Evolutionary conservation across 2,888 invertebrate species (phyloP).

Genomic region (Galerucella nymphaeae): DNA sequence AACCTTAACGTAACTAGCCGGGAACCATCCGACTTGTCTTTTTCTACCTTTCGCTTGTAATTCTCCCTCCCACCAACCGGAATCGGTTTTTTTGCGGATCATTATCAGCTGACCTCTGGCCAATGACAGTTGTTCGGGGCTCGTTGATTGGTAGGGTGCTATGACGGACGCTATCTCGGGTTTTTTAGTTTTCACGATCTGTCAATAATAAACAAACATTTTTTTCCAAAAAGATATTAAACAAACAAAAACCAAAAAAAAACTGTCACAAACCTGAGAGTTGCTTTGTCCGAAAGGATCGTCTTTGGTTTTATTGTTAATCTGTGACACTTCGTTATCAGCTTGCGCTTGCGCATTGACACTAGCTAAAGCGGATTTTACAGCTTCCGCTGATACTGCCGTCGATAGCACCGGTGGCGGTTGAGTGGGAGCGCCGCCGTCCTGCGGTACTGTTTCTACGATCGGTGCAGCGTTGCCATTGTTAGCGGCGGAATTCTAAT

Average conservation of each 20-base stretch:
- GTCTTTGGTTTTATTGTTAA: slow-evolving; percentile 65
- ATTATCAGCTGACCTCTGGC: slow-evolving; percentile 92
- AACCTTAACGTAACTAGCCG: slow-evolving; percentile 95
- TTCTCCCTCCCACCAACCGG: slow-evolving; percentile 99
- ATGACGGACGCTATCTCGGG: slow-evolving; percentile 95
- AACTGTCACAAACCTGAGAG: slow-evolving; percentile 56
- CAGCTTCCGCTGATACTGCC: slow-evolving; percentile 51
- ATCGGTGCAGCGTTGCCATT: slow-evolving; percentile 31
- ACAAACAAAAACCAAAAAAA: no score
- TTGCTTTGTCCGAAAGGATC: slow-evolving; percentile 65
- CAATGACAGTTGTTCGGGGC: slow-evolving; percentile 90
- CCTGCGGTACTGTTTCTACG: slow-evolving; percentile 45
- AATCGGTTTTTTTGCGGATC: slow-evolving; percentile 95
- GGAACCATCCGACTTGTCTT: slow-evolving; percentile 98
- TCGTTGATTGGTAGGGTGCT: slow-evolving; percentile 91
- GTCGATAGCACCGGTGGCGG: slow-evolving; percentile 34
- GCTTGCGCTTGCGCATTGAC: slow-evolving; percentile 55
- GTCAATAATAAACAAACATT: slow-evolving; percentile 19
- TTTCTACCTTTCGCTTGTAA: slow-evolving; percentile 91
- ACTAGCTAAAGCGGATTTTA: slow-evolving; percentile 52
- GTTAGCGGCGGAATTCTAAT: slow-evolving; percentile 39
- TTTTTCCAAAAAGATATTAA: no score
- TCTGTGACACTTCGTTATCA: slow-evolving; percentile 64
- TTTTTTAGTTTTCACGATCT: slow-evolving; percentile 77
- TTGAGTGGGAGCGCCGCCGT: slow-evolving; percentile 10